Evolutionary conservation across 1,140 invertebrate genomes (phyloP).

Genomic region (Pristionchus pacificus): DNA sequence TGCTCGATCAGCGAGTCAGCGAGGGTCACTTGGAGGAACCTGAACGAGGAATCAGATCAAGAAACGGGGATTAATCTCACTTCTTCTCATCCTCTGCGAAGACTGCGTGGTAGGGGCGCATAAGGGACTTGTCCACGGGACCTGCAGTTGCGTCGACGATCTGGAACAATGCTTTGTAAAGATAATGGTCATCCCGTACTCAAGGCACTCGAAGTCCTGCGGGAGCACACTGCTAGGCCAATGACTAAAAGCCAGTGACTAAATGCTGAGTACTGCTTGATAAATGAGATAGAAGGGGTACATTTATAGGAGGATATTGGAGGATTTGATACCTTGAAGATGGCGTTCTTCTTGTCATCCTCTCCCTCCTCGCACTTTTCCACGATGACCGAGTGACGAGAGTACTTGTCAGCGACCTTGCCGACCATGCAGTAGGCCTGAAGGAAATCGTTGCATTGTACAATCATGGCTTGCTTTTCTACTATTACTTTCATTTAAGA

Average conservation of each 20-base stretch:
- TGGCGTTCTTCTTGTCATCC: conserved; percentile 3
- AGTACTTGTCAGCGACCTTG: conserved; percentile 17
- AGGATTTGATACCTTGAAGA: conserved; percentile 7
- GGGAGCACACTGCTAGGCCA: no score
- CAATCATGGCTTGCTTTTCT: neutral
- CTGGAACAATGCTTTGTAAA: conserved; percentile 7
- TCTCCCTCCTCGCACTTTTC: neutral
- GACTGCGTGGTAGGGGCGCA: conserved; percentile 9
- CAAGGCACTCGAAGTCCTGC: no score
- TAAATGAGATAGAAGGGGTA: neutral
- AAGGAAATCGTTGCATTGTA: neutral
- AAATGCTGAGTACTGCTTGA: neutral
- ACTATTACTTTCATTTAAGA: neutral
- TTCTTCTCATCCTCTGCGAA: conserved; percentile 4
- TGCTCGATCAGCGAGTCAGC: conserved; percentile 20
- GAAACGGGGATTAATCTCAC: neutral
- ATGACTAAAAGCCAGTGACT: no score
- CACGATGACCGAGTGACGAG: conserved; percentile 8
- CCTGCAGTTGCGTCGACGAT: conserved; percentile 2
- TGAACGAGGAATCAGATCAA: neutral
- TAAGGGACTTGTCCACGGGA: conserved; percentile 4
- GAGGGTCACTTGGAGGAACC: neutral
- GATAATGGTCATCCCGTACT: neutral
- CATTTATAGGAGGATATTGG: neutral
- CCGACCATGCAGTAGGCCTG: conserved; percentile 21